These are phyloP conservation scores for Trimorus sp. DNA, from an alignment of 2,888 invertebrate species.

Conservation along the genomic window DNA sequence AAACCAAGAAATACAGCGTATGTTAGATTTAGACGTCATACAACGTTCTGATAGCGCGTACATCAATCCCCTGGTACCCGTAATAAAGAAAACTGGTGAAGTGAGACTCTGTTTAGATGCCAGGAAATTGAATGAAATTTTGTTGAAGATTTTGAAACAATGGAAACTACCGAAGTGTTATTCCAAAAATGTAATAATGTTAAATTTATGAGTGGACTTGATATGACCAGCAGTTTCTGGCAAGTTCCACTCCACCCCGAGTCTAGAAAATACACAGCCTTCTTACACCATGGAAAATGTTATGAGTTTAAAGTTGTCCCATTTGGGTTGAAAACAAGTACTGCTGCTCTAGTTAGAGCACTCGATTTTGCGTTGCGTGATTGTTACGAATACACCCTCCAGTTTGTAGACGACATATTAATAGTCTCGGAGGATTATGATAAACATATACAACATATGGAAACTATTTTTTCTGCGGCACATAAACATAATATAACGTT, in stretches of 20 bases:
- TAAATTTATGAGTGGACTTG: constrained; percentile 1
- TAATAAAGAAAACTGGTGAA: constrained; percentile 14
- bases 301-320: constrained; percentile 26
- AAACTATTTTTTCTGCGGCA: not conserved
- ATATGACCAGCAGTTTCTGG: constrained; percentile 17
- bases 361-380: not conserved
- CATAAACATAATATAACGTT: not conserved
- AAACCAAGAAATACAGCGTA: constrained; percentile 1
- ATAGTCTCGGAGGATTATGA: not conserved
- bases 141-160: constrained; percentile 23
- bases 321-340: constrained; percentile 8
- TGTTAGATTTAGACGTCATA: constrained; percentile 19
- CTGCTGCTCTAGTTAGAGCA: not conserved
- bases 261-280: constrained; percentile 14
- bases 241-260: constrained; percentile 18
- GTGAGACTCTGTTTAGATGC: constrained; percentile 22
- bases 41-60: not conserved
- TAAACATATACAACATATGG: not conserved
- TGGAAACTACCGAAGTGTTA: constrained; percentile 13
- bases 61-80: constrained; percentile 10
- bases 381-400: not conserved
- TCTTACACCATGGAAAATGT: constrained; percentile 3
- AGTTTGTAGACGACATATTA: not conserved
- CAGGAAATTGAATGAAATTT: constrained; percentile 11
- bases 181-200: not conserved